These are phyloP conservation scores for Falco biarmicus DNA, from an alignment of 2,797 vertebrate species.

Conservation along the genomic window DNA sequence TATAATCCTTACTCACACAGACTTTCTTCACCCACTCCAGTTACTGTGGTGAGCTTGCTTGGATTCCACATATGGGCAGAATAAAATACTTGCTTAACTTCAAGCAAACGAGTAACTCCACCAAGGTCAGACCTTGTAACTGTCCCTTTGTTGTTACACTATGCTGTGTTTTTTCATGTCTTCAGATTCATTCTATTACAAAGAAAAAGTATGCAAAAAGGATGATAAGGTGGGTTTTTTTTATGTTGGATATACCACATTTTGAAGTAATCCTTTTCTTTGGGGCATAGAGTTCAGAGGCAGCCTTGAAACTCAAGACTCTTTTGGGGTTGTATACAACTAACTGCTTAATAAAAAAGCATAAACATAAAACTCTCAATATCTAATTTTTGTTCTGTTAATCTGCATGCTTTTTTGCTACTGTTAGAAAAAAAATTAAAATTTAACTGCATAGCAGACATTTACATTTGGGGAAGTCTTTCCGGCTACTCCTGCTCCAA, in stretches of 20 bases:
- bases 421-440: not conserved
- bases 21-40: not conserved
- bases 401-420: not conserved
- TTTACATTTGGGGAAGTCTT: not conserved
- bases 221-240: not conserved
- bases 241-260: not conserved
- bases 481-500: not conserved
- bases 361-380: not conserved
- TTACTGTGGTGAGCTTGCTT: not conserved
- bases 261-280: not conserved
- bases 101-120: not conserved
- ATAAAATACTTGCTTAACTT: not conserved
- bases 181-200: not conserved
- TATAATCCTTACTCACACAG: not conserved
- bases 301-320: not conserved
- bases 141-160: not conserved
- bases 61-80: not conserved
- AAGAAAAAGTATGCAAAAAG: not conserved
- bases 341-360: not conserved
- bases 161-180: not conserved
- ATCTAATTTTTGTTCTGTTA: not conserved
- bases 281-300: not conserved
- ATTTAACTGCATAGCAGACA: not conserved
- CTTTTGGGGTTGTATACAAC: not conserved
- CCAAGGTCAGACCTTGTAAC: not conserved